A percentile compares a stretch with the other conserved stretches of the same genome.
phyloP scores from a whole-genome alignment of 2,113 vertebrate species.

The Vulpes vulpes region DNA sequence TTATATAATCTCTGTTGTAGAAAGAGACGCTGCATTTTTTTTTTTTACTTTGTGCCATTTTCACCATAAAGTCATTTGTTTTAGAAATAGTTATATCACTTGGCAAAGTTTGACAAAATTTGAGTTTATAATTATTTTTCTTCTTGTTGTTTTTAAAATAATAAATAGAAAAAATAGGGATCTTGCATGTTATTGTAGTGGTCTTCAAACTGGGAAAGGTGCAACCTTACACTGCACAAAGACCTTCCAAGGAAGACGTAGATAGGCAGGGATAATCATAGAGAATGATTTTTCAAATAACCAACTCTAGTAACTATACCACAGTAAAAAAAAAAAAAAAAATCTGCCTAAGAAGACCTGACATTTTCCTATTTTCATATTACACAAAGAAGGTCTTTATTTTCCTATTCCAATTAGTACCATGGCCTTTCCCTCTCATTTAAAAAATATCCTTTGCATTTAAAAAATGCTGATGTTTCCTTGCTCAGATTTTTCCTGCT shows the following conservation, averaged over 20 bases:
- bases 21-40: no score
- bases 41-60: no score
- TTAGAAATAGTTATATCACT: no score
- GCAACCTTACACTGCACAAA: not conserved
- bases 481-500: not conserved
- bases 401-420: not conserved
- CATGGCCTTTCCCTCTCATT: not conserved
- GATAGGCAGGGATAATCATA: not conserved
- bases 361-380: not conserved
- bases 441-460: not conserved
- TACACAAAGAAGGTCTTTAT: not conserved
- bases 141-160: not conserved
- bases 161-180: not conserved
- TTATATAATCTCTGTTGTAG: no score
- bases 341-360: not conserved
- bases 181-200: not conserved
- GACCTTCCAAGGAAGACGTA: not conserved
- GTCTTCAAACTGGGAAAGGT: not conserved
- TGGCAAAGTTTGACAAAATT: not conserved
- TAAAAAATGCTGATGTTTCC: not conserved
- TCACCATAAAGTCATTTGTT: no score
- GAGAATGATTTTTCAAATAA: not conserved
- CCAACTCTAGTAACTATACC: not conserved
- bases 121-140: not conserved
- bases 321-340: not conserved